These are phyloP conservation scores for Brachyptera risi DNA, from an alignment of 2,888 invertebrate genomes.

Conservation along the genomic window DNA sequence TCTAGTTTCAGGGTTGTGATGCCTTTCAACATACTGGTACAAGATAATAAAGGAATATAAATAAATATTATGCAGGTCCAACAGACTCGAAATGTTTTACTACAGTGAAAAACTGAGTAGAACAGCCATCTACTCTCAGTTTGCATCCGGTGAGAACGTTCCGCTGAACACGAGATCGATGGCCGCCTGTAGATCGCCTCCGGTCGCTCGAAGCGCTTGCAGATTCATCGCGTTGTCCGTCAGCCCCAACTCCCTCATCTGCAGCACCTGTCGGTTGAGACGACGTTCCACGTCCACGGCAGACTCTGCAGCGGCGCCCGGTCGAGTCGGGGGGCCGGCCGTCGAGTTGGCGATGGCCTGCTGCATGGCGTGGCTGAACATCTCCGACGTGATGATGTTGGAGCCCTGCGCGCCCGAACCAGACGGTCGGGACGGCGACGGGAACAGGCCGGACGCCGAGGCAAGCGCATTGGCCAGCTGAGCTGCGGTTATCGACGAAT, in stretches of 20 bases:
- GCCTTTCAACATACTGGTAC: no score
- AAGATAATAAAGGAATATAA: no score
- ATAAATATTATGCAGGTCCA: no score
- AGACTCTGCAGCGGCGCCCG: conserved; percentile 35
- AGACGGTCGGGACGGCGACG: background rate
- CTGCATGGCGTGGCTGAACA: conserved; percentile 74
- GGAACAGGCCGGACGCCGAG: conserved; percentile 46
- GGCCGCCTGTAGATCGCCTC: conserved; percentile 86
- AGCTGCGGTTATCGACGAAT: conserved; percentile 62
- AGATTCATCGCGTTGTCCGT: conserved; percentile 77
- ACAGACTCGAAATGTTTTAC: no score
- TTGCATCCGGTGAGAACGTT: conserved; percentile 38
- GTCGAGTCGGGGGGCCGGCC: conserved; percentile 30
- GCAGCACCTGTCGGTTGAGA: conserved; percentile 57
- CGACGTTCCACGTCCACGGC: conserved; percentile 41
- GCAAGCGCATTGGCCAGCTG: conserved; percentile 71
- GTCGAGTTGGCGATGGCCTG: conserved; percentile 51
- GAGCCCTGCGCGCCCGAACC: conserved; percentile 36
- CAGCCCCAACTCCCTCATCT: conserved; percentile 90
- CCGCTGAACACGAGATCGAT: conserved; percentile 83
- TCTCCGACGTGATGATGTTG: conserved; percentile 64
- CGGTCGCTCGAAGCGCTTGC: conserved; percentile 73
- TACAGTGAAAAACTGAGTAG: no score
- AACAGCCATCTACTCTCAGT: background rate
- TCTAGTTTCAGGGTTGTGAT: no score